Conservation (phyloP, 2,888 invertebrate species). For the Trichogramma dendrolimi region DNA sequence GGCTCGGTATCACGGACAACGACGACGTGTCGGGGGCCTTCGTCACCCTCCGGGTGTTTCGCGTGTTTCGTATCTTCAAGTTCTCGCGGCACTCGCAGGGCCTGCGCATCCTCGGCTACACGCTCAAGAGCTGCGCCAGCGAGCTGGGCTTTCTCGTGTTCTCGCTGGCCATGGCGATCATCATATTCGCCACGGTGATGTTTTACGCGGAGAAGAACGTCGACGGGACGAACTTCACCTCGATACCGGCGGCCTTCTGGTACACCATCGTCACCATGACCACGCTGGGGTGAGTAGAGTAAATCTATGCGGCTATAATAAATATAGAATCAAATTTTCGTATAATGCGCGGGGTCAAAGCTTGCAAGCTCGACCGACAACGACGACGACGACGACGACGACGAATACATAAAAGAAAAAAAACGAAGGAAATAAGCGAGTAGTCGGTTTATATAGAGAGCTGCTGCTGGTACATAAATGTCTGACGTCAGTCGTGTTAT, state of each 20-base stretch:
- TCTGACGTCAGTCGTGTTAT: no score
- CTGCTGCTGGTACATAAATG: no score
- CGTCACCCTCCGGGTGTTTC: conserved; percentile 96
- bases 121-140: conserved; percentile 97
- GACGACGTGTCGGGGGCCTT: conserved; percentile 99
- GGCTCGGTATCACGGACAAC: conserved; percentile 94
- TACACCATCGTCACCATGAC: conserved; percentile 99
- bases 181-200: conserved; percentile 99
- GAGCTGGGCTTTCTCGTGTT: conserved; percentile 99
- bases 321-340: background rate
- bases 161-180: conserved; percentile 99
- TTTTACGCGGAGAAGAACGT: conserved; percentile 99
- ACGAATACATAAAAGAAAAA: no score
- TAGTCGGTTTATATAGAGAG: no score
- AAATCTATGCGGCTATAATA: background rate
- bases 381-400: no score
- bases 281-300: conserved; percentile 85
- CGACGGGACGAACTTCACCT: conserved; percentile 93
- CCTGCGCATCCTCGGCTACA: conserved; percentile 96
- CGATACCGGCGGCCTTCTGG: conserved; percentile 99
- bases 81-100: conserved; percentile 99
- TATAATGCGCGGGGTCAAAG: no score
- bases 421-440: no score
- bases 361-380: no score
- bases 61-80: conserved; percentile 99